Conservation (phyloP, 1,140 invertebrate genomes). For the Penaeus indicus region DNA sequence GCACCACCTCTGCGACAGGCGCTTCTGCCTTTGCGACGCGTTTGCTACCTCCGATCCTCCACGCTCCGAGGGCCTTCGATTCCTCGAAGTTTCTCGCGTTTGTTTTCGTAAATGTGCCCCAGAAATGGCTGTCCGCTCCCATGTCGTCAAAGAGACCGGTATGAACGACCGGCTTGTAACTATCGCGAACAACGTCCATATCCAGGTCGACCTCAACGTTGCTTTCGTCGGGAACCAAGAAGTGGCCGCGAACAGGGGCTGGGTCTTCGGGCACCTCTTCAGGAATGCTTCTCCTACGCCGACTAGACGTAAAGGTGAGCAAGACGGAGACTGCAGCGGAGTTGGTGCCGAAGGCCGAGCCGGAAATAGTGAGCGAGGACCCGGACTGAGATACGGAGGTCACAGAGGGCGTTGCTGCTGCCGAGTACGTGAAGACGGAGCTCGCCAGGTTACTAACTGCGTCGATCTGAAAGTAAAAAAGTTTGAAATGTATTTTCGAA, state of each 20-base stretch:
- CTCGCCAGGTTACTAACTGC: neutral
- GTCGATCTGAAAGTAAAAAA: constrained; percentile 7
- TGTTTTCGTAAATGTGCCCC: constrained; percentile 43
- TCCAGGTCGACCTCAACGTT: too few species aligned
- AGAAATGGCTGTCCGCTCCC: constrained; percentile 7
- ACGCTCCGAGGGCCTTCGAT: constrained; percentile 17
- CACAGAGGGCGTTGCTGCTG: constrained; percentile 37
- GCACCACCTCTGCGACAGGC: neutral
- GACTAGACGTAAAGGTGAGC: neutral
- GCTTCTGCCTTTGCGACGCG: neutral
- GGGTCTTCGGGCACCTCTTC: constrained; percentile 12
- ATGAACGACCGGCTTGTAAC: neutral
- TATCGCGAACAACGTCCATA: neutral
- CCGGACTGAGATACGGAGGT: neutral
- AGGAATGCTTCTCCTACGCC: neutral
- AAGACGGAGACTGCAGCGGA: neutral
- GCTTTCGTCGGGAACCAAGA: too few species aligned
- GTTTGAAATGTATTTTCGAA: neutral
- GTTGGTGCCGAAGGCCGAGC: constrained; percentile 34
- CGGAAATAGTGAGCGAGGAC: constrained; percentile 31
- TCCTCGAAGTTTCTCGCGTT: constrained; percentile 26
- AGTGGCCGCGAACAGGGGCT: too few species aligned
- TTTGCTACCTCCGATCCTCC: constrained; percentile 31
- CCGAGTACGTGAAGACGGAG: constrained; percentile 28
- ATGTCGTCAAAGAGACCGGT: constrained; percentile 1